Conservation (phyloP, 2,113 vertebrate species). For the Scomber colias region DNA sequence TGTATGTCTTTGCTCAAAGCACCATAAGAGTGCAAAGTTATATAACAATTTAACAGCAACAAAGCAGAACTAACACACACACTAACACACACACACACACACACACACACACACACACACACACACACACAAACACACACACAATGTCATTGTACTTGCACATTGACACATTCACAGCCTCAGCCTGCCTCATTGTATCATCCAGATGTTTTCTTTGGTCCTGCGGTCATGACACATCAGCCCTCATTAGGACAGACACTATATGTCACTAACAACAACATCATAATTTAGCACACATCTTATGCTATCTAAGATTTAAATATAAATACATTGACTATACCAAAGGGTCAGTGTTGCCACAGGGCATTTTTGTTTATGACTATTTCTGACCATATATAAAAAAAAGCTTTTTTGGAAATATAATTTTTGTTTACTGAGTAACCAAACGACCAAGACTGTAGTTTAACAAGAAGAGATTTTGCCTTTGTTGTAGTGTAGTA, state of each 20-base stretch:
- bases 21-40: slow-evolving; percentile 9
- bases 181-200: slow-evolving; percentile 15
- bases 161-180: slow-evolving; percentile 8
- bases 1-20: slow-evolving; percentile 19
- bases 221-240: slow-evolving; percentile 34
- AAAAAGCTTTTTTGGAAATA: too few species aligned
- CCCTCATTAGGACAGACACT: slow-evolving; percentile 10
- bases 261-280: background rate
- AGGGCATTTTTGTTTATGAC: background rate
- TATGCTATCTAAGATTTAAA: background rate
- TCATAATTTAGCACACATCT: background rate
- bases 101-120: too few species aligned
- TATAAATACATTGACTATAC: background rate
- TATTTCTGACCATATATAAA: background rate
- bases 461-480: slow-evolving; percentile 11
- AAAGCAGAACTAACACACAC: slow-evolving; percentile 16
- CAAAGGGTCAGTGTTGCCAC: background rate
- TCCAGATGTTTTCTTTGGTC: slow-evolving; percentile 29
- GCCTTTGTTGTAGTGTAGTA: too few species aligned
- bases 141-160: background rate
- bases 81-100: background rate
- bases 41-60: slow-evolving; percentile 27
- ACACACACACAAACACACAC: background rate
- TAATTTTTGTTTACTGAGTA: too few species aligned
- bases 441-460: background rate